These are phyloP conservation scores for Megaceryle maxima DNA, from an alignment of 2,113 vertebrate genomes.

Conservation along the genomic window DNA sequence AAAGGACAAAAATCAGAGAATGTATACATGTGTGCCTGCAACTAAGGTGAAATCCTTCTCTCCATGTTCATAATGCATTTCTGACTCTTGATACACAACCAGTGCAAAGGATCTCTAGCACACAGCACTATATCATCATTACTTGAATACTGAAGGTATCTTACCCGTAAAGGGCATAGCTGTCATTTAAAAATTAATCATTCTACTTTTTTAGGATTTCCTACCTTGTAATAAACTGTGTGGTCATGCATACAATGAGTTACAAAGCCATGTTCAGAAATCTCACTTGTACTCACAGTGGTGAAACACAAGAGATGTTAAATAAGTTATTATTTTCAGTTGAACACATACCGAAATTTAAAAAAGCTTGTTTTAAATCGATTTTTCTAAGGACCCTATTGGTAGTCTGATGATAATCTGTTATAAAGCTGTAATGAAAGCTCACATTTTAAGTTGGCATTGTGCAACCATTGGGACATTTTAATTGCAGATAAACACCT, in stretches of 20 bases:
- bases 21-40: background rate
- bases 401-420: background rate
- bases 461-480: background rate
- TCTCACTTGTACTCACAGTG: background rate
- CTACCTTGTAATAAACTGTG: background rate
- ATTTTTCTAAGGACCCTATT: background rate
- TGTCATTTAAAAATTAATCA: background rate
- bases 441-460: background rate
- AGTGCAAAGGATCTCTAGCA: background rate
- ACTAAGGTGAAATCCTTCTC: background rate
- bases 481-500: background rate
- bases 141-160: background rate
- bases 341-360: background rate
- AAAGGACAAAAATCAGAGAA: background rate
- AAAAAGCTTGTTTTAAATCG: background rate
- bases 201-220: background rate
- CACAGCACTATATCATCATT: background rate
- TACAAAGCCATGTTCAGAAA: background rate
- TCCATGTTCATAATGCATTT: background rate
- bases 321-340: background rate
- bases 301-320: background rate
- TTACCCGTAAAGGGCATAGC: background rate
- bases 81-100: background rate
- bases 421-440: background rate
- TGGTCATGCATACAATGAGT: background rate